Evolutionary conservation across 2,888 invertebrate species (phyloP).

Genomic region (Ophion ventricosus): DNA sequence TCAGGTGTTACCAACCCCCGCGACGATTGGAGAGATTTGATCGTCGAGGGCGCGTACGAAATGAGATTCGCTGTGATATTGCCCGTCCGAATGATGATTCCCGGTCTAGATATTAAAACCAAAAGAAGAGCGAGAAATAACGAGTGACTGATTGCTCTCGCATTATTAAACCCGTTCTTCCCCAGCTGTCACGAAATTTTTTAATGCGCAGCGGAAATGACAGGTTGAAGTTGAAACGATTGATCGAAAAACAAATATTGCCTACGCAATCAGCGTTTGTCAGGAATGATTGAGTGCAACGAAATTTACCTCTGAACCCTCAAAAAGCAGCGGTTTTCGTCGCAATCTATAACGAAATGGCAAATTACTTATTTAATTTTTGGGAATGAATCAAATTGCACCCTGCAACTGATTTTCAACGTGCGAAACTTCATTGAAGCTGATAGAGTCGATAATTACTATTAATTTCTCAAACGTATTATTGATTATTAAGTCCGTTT

Average conservation of each 20-base stretch:
- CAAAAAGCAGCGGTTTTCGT: neutral
- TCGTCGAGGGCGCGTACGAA: slow-evolving; percentile 33
- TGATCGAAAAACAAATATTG: neutral
- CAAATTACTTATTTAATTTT: neutral
- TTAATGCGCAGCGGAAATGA: neutral
- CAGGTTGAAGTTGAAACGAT: slow-evolving; percentile 4
- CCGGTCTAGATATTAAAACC: slow-evolving; percentile 22
- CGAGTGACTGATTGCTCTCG: slow-evolving; percentile 1
- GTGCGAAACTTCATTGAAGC: too few species aligned
- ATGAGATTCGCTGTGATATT: slow-evolving; percentile 19
- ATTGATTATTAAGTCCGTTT: too few species aligned
- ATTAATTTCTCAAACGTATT: too few species aligned
- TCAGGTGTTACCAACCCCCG: slow-evolving; percentile 48
- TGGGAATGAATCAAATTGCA: too few species aligned
- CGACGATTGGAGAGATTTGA: slow-evolving; percentile 14
- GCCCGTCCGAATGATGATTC: slow-evolving; percentile 6
- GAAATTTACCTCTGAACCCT: neutral
- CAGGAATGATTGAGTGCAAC: neutral
- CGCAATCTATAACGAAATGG: too few species aligned
- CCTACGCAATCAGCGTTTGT: slow-evolving; percentile 1
- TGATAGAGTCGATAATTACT: too few species aligned
- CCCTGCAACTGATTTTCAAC: too few species aligned
- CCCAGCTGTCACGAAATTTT: slow-evolving; percentile 10
- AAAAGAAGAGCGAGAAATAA: slow-evolving; percentile 12
- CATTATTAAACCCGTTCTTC: slow-evolving; percentile 15